Evolutionary conservation across 2,888 invertebrate species (phyloP), one percentile per base, ranked within the genome.

Genomic region (Epinotia demarniana): DNA sequence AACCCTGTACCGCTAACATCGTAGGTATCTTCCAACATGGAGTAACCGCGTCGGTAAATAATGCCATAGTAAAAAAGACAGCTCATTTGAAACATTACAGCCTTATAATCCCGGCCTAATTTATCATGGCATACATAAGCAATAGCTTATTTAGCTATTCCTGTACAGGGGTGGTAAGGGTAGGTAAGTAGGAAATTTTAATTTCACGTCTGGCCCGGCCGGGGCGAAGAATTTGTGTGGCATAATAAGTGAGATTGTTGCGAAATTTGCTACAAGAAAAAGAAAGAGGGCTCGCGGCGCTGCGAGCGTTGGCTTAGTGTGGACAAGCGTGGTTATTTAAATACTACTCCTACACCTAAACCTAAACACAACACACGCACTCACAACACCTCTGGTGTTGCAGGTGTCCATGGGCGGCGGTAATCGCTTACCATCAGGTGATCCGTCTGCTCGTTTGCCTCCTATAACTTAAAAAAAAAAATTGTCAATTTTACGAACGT

Each of bases 171-270:
- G 66, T 60, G 67, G 71, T 55, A 86, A 85, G 84, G 86, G 89
- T 86, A 89, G 91, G 92, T 90, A 89, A 90, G 91, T 91, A 90
- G 92, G 90, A 93, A 93, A 93, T 93, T 94, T 94, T 94, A 94
- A 94, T 94, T 94, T 93, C 91, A 90, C 89, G 92, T 92, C 91
- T 91, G 85, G 87, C 88, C 89, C 87, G 88, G 88, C 89, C 90
- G 89, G 83, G 91, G 90, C 87, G 88, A 90, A 90, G 92, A 94
- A 94, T 93, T 94, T 93, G 94, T 94, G 93, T 93, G 93, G 93
- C 93, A 94, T 94, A 94, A 93, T 94, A 94, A 93, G 94, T 93
- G 92, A 94, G 93, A 94, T 94, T 94, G 93, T 94, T 94, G 93
- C 93, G 92, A 94, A 94, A 93, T 94, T 94, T 93, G 93, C 90